Conservation (phyloP, 2,888 invertebrate species). For the Tolmerus cingulatus region DNA sequence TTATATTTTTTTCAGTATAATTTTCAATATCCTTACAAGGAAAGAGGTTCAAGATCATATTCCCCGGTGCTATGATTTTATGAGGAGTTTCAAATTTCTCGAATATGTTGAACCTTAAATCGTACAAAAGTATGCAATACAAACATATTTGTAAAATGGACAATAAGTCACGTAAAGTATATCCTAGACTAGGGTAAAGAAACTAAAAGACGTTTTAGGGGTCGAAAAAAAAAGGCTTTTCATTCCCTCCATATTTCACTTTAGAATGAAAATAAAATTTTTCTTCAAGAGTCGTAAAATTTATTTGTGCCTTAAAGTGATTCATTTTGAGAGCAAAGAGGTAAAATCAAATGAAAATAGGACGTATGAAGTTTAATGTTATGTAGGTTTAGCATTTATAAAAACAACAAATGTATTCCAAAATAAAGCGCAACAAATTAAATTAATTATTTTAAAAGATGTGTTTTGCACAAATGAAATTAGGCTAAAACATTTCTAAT, state of each 20-base stretch:
- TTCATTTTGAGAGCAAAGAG: no score
- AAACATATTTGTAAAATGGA: background rate
- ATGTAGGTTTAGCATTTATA: no score
- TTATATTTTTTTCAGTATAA: background rate
- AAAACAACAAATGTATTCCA: no score
- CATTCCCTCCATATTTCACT: background rate
- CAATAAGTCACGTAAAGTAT: no score
- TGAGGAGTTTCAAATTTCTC: background rate
- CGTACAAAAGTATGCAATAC: background rate
- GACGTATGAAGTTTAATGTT: no score
- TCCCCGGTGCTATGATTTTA: background rate
- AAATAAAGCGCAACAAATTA: no score
- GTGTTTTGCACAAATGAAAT: no score
- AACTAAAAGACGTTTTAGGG: no score
- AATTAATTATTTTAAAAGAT: no score
- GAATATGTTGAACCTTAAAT: background rate
- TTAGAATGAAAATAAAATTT: background rate
- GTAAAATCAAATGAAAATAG: no score
- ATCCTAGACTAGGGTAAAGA: no score
- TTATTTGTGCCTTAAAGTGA: background rate
- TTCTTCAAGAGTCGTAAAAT: background rate
- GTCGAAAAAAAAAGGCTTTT: background rate
- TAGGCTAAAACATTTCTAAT: no score
- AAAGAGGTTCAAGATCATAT: background rate
- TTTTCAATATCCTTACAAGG: background rate